phyloP scores from a whole-genome alignment of 2,797 vertebrate species.

The Cuculus canorus region DNA sequence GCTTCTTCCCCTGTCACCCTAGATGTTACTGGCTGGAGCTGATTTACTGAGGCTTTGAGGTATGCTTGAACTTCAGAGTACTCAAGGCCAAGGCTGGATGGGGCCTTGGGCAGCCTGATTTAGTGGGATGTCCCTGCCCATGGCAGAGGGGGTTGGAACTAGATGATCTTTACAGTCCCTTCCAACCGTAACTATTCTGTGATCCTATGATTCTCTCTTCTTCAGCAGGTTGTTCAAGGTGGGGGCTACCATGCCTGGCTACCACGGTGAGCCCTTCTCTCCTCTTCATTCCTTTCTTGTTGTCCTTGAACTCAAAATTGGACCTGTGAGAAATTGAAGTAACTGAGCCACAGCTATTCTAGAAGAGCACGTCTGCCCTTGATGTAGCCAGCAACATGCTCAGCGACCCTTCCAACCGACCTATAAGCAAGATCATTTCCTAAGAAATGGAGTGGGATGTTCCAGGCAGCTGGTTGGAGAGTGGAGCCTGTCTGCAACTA shows the following conservation, averaged over 20 bases:
- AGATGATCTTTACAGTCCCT: too few relatives aligned
- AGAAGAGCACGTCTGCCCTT: neutral
- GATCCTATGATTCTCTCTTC: neutral
- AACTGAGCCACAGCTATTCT: neutral
- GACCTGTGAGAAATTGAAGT: neutral
- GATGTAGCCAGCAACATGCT: neutral
- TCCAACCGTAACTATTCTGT: too few relatives aligned
- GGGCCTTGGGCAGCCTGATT: too few relatives aligned
- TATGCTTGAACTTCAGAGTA: neutral
- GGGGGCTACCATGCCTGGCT: neutral
- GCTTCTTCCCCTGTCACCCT: neutral
- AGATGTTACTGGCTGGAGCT: neutral
- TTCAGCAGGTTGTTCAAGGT: neutral
- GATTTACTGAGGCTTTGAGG: neutral
- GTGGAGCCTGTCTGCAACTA: neutral
- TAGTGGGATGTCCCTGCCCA: too few relatives aligned
- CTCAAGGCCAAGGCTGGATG: too few relatives aligned
- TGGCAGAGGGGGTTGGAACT: too few relatives aligned
- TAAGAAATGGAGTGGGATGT: neutral
- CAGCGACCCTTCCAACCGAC: neutral
- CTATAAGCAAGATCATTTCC: neutral
- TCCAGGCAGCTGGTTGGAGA: neutral
- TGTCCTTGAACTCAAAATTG: neutral
- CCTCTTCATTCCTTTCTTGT: neutral
- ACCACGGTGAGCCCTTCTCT: neutral